phyloP scores from a whole-genome alignment of 2,113 vertebrate species.

The Anoplopoma fimbria region DNA sequence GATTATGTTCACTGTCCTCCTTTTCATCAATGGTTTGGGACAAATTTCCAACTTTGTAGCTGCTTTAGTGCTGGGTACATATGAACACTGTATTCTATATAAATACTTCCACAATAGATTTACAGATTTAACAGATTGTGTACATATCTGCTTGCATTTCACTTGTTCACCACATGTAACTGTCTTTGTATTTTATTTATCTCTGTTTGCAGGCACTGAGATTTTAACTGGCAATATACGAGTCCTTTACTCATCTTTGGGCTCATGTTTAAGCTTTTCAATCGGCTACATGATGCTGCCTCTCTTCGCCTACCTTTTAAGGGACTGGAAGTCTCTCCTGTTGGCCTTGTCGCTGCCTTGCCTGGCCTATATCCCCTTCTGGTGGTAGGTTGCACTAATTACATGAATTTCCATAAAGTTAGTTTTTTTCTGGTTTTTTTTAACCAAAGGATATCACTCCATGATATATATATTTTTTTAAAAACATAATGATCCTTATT shows the following conservation, averaged over 20 bases:
- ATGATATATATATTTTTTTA: too few relatives aligned
- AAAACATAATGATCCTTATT: too few relatives aligned
- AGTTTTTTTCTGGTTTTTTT: too few relatives aligned
- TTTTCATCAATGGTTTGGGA: constrained; percentile 89
- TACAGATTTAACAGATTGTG: not conserved
- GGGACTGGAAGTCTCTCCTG: constrained; percentile 87
- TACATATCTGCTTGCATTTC: not conserved
- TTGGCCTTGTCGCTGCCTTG: constrained; percentile 84
- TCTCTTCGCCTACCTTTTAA: constrained; percentile 86
- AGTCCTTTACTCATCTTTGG: constrained; percentile 86
- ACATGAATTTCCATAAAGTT: too few relatives aligned
- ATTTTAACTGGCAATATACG: constrained; percentile 86
- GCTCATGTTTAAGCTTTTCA: constrained; percentile 85
- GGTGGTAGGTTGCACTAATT: constrained; percentile 91
- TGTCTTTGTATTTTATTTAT: not conserved
- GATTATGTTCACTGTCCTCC: constrained; percentile 87
- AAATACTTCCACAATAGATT: not conserved
- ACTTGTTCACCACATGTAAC: not conserved
- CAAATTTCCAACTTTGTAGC: constrained; percentile 92
- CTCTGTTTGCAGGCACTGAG: constrained; percentile 85
- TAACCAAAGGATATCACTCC: too few relatives aligned
- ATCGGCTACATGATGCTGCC: constrained; percentile 91
- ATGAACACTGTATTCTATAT: not conserved
- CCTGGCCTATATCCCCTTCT: constrained; percentile 83
- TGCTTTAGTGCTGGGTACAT: constrained; percentile 90